These are phyloP conservation scores for Talpa occidentalis DNA, from an alignment of 2,113 vertebrate species.

Conservation along the genomic window DNA sequence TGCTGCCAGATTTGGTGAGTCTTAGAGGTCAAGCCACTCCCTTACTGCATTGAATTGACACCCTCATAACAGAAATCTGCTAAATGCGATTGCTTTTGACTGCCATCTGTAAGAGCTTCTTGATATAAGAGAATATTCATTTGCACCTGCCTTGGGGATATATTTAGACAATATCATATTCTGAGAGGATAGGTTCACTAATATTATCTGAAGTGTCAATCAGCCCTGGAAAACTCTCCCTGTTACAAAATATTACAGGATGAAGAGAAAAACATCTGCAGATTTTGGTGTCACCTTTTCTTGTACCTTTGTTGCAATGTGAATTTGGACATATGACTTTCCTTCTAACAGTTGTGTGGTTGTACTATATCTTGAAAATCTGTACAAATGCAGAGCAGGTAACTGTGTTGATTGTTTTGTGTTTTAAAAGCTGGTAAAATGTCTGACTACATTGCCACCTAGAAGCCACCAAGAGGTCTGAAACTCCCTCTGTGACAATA, in stretches of 20 bases:
- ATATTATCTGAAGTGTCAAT: neutral
- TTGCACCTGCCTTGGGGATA: neutral
- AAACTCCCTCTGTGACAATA: neutral
- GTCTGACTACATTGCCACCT: neutral
- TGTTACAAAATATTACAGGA: neutral
- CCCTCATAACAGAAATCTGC: neutral
- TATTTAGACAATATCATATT: neutral
- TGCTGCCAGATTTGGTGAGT: neutral
- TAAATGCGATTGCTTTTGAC: neutral
- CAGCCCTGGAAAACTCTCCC: neutral
- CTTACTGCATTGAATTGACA: neutral
- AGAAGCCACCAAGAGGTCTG: neutral
- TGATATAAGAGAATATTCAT: neutral
- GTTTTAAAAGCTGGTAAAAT: neutral
- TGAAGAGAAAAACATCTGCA: neutral
- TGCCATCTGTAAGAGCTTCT: neutral
- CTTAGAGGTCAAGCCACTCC: neutral
- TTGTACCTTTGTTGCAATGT: neutral
- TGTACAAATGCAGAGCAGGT: neutral
- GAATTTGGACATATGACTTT: neutral
- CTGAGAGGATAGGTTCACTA: neutral
- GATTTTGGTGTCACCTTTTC: neutral
- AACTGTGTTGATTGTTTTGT: neutral
- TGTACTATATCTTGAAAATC: neutral
- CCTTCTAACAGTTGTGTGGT: neutral